Base-by-base conservation (phyloP, 2,113 vertebrate species). In the Cyprinodon variegatus region DNA sequence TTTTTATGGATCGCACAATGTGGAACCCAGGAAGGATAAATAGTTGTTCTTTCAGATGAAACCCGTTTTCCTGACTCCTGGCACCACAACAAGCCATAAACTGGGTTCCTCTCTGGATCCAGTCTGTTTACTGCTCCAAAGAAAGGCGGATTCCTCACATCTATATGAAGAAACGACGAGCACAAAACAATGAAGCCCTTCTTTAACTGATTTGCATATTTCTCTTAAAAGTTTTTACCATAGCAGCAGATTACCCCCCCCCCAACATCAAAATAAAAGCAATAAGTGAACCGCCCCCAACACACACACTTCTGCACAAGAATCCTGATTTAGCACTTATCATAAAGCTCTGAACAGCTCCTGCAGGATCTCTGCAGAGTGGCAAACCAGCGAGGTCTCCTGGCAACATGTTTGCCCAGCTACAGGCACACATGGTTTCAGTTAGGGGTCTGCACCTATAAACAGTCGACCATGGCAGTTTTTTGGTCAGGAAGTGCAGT, bases 371-470 rank as follows among this genome's bases (percentile, higher is more conserved):
- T 86, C 79, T 46, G 45, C 48, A 77, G 83, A 89, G 78, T 85
- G 70, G 88, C 85, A 87, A 86, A 88, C 74, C 73, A 85, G 78
- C 53, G 40, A 68, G 76, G 74, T 84, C 79, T 86, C 74, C 70
- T 81, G 88, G 79, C 78, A 85, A 88, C 88, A 88, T 80, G 78
- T 88, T 91, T 85, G 84, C 82, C 84, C 78, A 74, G 84, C 86
- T 89, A 69, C 88, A 90, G 81, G 81, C 91, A 93, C 93, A 93
- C 89, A 93, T 93, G 93, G 83, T 91, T 93, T 85, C 74, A 91
- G 89, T 93, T 94, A 92, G 82, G 84, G 88, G 83, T 88, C 85
- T 93, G 88, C 88, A 94, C 93, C 93, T 94, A 93, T 92, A 92
- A 93, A 93, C 90, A 89, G 82, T 91, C 76, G 87, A 89, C 85